Base-by-base conservation (phyloP, 2,888 invertebrate genomes). In the Yponomeuta plumbellus region DNA sequence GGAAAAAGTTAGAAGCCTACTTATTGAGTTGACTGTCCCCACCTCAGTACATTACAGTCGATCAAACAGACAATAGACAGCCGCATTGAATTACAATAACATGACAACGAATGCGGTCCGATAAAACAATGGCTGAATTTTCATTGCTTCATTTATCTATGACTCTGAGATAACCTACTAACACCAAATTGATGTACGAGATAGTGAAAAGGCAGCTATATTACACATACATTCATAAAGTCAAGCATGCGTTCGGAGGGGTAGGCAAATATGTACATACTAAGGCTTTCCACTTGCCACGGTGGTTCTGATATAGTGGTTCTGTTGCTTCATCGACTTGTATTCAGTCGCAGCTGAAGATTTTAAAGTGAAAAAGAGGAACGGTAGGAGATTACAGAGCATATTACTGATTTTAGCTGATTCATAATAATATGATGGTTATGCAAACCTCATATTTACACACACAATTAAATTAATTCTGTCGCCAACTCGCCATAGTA, bases 61-160 rank as follows among this genome's bases (percentile, higher is more conserved):
- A 59, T 23, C 59, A 11, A 39, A 8, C 23, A 23, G 62, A 62
- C 62, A 62, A 62, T 62, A 17, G 62, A 34, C 39, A 17, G 20
- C 26, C 34, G 20, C 39, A 17, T 62, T 62, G 62, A 62, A 62
- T 62, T n/a, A 62, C 62, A 62, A 62, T 62, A 34, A 13, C 23
- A 59, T 8, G 44, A 52, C 44, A 52, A 52, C 44, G 17, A 52
- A 52, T 52, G 44, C 8, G 44, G 17, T 52, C 17, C 44, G 44
- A 52, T 52, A 52, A 52, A 13, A 17, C 44, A 17, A 52, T 52
- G 44, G 17, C 17, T 52, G 44, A 52, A 52, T 52, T 13, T 52
- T 52, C 44, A 52, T 52, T 52, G 44, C 44, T 52, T 52, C 44
- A 52, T 52, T 52, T 52, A 52, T 52, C 44, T 52, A 17, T 52